These are phyloP conservation scores for Steinernema feltiae DNA, from an alignment of 1,140 invertebrate species.

Conservation along the genomic window DNA sequence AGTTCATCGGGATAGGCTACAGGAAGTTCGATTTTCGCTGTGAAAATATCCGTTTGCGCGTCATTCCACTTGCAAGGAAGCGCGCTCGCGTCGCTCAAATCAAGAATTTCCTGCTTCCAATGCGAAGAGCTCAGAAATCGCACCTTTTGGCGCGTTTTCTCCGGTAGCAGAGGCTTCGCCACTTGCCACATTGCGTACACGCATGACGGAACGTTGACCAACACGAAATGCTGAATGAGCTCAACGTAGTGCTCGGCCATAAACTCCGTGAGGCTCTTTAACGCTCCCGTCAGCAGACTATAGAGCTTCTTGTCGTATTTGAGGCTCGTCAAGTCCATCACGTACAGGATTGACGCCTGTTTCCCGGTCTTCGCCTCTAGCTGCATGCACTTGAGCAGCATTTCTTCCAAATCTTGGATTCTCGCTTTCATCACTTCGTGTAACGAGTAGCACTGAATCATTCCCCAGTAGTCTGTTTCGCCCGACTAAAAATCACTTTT, in stretches of 20 bases:
- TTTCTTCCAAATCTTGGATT: constrained; percentile 46
- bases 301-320: constrained; percentile 46
- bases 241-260: constrained; percentile 52
- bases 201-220: constrained; percentile 42
- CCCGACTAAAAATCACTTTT: constrained; percentile 36
- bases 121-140: constrained; percentile 34
- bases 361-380: constrained; percentile 44
- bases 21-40: constrained; percentile 26
- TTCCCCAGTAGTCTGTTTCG: constrained; percentile 46
- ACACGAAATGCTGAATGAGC: constrained; percentile 48
- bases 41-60: constrained; percentile 15
- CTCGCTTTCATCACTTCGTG: constrained; percentile 47
- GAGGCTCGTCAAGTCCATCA: constrained; percentile 47
- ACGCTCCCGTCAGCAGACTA: constrained; percentile 39
- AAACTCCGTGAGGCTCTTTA: constrained; percentile 42
- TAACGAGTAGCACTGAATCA: constrained; percentile 43
- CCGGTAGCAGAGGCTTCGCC: constrained; percentile 40
- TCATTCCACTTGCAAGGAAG: constrained; percentile 41
- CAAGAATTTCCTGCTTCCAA: constrained; percentile 43
- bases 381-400: constrained; percentile 41
- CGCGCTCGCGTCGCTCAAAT: constrained; percentile 23
- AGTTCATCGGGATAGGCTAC: constrained; percentile 29
- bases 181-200: constrained; percentile 38
- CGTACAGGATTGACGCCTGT: constrained; percentile 47
- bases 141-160: constrained; percentile 42